Conservation (phyloP, 2,113 vertebrate species). For the Ammodramus savannarum region DNA sequence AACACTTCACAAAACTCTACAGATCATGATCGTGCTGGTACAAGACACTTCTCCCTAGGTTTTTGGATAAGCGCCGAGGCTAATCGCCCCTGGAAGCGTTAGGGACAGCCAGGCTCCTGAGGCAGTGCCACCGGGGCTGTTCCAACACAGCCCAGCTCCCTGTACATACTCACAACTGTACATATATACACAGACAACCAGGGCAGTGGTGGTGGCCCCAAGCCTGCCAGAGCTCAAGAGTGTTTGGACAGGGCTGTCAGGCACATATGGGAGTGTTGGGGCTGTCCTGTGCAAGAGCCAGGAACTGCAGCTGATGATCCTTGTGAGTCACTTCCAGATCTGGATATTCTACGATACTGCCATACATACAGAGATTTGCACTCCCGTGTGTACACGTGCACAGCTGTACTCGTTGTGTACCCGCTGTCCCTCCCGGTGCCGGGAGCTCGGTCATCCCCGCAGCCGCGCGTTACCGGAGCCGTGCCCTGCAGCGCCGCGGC, state of each 20-base stretch:
- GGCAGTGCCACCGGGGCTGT: fast-evolving
- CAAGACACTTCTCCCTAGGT: fast-evolving
- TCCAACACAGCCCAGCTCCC: neutral
- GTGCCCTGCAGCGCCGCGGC: neutral
- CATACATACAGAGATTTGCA: fast-evolving
- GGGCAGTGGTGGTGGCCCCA: neutral
- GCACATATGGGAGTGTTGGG: neutral
- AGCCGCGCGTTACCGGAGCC: fast-evolving
- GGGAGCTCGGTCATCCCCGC: fast-evolving
- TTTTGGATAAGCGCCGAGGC: fast-evolving
- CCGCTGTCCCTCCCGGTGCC: neutral
- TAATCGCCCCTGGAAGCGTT: fast-evolving
- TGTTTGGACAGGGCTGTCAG: neutral
- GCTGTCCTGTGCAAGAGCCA: neutral
- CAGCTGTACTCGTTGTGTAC: no score
- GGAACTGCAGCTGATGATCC: fast-evolving
- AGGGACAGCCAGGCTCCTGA: neutral
- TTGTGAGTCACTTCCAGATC: neutral
- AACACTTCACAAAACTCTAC: fast-evolving
- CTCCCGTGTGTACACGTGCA: fast-evolving
- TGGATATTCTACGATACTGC: neutral
- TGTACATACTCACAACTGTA: no score
- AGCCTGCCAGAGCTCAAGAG: neutral
- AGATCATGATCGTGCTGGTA: fast-evolving
- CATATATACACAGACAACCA: neutral